Conservation (phyloP, 2,113 vertebrate species). For the Saguinus midas region DNA sequence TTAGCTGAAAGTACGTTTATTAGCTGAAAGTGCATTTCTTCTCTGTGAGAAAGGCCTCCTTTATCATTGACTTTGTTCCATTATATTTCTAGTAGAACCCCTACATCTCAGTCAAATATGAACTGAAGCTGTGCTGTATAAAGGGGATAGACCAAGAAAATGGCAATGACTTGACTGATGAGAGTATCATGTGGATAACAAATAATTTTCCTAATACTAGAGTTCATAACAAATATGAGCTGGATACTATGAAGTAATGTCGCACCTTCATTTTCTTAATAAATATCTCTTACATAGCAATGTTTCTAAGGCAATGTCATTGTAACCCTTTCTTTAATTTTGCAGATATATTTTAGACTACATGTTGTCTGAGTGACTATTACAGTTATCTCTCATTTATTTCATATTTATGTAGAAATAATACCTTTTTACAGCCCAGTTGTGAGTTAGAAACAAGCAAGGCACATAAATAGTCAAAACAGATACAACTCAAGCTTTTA, state of each 20-base stretch:
- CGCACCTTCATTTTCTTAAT: not conserved
- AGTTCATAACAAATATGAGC: not conserved
- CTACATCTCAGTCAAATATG: not conserved
- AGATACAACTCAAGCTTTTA: not conserved
- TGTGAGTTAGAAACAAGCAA: not conserved
- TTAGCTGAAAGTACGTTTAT: not conserved
- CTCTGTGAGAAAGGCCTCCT: not conserved
- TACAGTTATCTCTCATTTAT: not conserved
- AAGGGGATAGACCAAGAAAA: not conserved
- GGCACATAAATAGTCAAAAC: not conserved
- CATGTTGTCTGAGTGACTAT: not conserved
- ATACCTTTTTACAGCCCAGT: not conserved
- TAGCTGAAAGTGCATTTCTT: not conserved
- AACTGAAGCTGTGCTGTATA: not conserved
- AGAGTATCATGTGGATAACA: not conserved
- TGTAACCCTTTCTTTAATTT: not conserved
- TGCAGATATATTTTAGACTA: not conserved
- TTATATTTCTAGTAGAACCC: not conserved
- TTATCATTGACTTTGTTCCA: not conserved
- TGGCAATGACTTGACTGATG: not conserved
- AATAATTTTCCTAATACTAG: not conserved
- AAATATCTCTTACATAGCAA: not conserved
- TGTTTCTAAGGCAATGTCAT: not conserved
- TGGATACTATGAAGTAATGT: not conserved
- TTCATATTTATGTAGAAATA: not conserved